Conservation (phyloP, 2,113 vertebrate species). For the Dipodomys spectabilis region DNA sequence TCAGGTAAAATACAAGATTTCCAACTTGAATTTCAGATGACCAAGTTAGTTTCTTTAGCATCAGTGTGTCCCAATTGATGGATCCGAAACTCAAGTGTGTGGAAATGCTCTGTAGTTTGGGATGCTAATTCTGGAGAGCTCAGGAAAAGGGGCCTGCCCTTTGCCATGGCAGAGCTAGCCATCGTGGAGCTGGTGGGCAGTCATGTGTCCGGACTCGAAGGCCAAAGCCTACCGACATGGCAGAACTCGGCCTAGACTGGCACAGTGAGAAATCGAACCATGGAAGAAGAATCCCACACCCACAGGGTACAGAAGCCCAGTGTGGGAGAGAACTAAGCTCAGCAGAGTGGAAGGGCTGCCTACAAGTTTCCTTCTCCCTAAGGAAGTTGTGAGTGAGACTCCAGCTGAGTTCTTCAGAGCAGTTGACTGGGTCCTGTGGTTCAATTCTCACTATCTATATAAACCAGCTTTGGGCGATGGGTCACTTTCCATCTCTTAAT, state of each 20-base stretch:
- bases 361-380: too few relatives aligned
- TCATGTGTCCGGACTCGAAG: too few relatives aligned
- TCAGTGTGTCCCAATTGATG: neutral
- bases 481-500: too few relatives aligned
- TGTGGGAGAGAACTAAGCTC: too few relatives aligned
- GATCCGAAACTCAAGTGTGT: neutral
- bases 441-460: neutral
- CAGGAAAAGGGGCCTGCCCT: neutral
- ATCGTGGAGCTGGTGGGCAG: too few relatives aligned
- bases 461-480: neutral
- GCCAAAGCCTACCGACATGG: too few relatives aligned
- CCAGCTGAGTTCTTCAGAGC: neutral
- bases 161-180: neutral
- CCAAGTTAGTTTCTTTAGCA: neutral
- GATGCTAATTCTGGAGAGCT: neutral
- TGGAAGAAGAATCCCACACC: too few relatives aligned
- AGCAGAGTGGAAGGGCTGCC: neutral
- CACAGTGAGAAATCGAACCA: neutral
- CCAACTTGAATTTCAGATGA: conserved; percentile 4
- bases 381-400: neutral
- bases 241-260: neutral
- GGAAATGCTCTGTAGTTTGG: neutral
- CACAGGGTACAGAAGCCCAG: neutral
- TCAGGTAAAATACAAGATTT: neutral
- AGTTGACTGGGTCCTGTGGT: neutral